Evolutionary conservation across 64 coral and sea anemone species (phyloP).

Genomic region (Stichodactyla helianthus): DNA sequence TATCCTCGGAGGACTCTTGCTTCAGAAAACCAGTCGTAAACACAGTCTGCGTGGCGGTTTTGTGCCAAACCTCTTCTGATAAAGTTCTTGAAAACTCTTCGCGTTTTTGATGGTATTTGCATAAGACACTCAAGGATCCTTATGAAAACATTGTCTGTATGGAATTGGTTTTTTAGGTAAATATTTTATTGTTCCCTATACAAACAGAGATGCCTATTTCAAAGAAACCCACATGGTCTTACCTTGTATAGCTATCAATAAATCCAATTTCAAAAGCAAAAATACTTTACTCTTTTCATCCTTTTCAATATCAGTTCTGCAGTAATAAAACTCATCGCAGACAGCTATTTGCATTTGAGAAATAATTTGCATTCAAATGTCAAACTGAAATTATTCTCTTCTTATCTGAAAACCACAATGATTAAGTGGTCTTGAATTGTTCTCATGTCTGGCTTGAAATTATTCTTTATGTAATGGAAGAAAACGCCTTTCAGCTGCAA

Average conservation of each 20-base stretch:
- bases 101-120: neutral
- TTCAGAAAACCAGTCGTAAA: too few relatives aligned
- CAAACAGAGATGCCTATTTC: neutral
- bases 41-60: neutral
- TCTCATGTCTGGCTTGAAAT: neutral
- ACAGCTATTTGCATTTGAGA: neutral
- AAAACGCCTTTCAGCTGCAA: neutral
- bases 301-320: neutral
- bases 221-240: neutral
- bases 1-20: too few relatives aligned
- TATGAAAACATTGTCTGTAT: neutral
- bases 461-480: neutral
- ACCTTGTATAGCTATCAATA: neutral
- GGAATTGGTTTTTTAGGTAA: neutral
- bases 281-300: neutral
- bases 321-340: neutral
- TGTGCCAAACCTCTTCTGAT: neutral
- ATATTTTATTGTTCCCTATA: constrained; percentile 6
- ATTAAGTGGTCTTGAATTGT: neutral
- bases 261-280: neutral
- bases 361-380: neutral
- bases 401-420: neutral
- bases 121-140: neutral
- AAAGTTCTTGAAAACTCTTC: neutral
- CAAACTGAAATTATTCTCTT: neutral